phyloP scores from a whole-genome alignment of 2,797 vertebrate genomes.

The Bovichtus diacanthus region DNA sequence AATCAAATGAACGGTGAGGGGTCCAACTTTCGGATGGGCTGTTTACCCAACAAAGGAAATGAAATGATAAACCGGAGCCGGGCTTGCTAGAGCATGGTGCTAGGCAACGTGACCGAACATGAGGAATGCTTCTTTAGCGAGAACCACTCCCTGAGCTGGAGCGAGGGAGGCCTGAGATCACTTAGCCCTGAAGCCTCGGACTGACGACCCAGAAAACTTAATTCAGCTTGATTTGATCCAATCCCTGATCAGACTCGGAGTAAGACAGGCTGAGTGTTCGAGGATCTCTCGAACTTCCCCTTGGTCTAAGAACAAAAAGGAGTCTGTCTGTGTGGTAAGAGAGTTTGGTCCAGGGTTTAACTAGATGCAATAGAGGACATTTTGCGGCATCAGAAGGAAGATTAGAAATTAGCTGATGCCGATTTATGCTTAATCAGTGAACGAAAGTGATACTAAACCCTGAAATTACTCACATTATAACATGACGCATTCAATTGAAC shows the following conservation, averaged over 20 bases:
- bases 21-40: conserved; percentile 53
- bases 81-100: conserved; percentile 59
- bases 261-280: conserved; percentile 22
- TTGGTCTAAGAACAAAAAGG: conserved; percentile 53
- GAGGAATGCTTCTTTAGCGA: conserved; percentile 74
- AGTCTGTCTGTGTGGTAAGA: conserved; percentile 47
- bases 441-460: conserved; percentile 26
- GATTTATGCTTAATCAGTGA: conserved; percentile 53
- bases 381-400: conserved; percentile 46
- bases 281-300: conserved; percentile 50
- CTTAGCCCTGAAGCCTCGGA: conserved; percentile 53
- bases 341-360: conserved; percentile 29
- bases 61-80: conserved; percentile 68
- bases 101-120: conserved; percentile 71
- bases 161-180: conserved; percentile 58
- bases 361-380: conserved; percentile 28
- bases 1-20: conserved; percentile 32
- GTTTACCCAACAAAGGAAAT: conserved; percentile 77
- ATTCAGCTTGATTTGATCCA: conserved; percentile 72
- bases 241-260: conserved; percentile 43
- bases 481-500: conserved; percentile 4
- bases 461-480: conserved; percentile 38
- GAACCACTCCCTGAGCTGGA: conserved; percentile 60
- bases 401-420: conserved; percentile 39
- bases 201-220: conserved; percentile 63